These are phyloP conservation scores for Bombus vancouverensis DNA, from an alignment of 1,140 invertebrate species.

Conservation along the genomic window DNA sequence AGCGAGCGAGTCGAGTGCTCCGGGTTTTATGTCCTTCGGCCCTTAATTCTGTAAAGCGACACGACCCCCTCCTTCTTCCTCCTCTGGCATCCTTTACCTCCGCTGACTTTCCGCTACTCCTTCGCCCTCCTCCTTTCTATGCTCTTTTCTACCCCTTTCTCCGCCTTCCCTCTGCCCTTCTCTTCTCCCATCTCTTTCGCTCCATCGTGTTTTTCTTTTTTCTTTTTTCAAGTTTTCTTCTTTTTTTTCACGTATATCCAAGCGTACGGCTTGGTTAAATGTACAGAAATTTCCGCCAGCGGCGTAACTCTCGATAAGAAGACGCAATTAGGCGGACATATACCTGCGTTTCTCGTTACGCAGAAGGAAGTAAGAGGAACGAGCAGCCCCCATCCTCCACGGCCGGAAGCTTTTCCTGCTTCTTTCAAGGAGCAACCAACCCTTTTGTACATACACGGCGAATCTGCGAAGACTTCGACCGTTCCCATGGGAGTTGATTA, in stretches of 20 bases:
- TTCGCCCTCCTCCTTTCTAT: conserved; percentile 15
- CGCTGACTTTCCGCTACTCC: conserved; percentile 46
- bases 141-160: background rate
- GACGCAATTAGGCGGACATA: conserved; percentile 36
- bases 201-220: background rate
- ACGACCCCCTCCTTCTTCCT: conserved; percentile 36
- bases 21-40: conserved; percentile 64
- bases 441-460: conserved; percentile 7
- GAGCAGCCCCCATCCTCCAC: background rate
- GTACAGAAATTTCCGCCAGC: conserved; percentile 25
- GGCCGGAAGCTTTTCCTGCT: background rate
- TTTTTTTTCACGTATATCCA: background rate
- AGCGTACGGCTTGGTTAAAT: conserved; percentile 27
- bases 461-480: conserved; percentile 29
- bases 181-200: background rate
- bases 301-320: conserved; percentile 35
- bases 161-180: background rate
- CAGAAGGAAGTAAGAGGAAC: background rate
- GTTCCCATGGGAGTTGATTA: conserved; percentile 33
- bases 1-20: conserved; percentile 31
- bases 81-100: conserved; percentile 41
- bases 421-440: background rate
- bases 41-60: conserved; percentile 67
- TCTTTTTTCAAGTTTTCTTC: background rate
- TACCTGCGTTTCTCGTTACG: conserved; percentile 9